Conservation (phyloP, 2,113 vertebrate genomes). For the Grus americana region DNA sequence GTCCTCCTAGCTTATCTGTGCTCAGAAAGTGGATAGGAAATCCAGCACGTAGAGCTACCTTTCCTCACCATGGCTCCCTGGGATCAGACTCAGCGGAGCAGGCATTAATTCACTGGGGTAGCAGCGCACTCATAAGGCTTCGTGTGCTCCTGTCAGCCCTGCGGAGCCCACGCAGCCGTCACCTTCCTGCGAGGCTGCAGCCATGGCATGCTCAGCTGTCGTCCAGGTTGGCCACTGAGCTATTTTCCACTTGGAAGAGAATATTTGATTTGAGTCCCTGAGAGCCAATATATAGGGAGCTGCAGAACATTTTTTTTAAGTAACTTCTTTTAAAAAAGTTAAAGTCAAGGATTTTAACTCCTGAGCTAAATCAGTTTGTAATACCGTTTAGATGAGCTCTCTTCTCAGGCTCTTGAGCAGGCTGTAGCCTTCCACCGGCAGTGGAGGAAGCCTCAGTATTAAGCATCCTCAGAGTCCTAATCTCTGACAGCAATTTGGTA, state of each 20-base stretch:
- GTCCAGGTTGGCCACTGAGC: not conserved
- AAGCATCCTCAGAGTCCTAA: not conserved
- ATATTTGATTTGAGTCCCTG: not conserved
- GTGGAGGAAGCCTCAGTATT: too few species aligned
- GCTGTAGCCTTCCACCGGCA: not conserved
- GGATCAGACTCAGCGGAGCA: not conserved
- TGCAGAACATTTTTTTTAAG: not conserved
- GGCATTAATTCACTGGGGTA: not conserved
- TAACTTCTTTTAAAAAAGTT: not conserved
- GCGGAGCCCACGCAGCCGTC: not conserved
- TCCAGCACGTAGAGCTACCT: not conserved
- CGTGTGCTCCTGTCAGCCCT: not conserved
- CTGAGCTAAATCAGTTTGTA: not conserved
- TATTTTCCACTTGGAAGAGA: not conserved
- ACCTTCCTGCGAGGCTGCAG: not conserved
- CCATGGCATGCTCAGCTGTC: fast-evolving
- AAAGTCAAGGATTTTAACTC: not conserved
- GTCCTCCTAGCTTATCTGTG: not conserved
- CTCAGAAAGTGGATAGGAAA: not conserved
- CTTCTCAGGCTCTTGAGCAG: not conserved
- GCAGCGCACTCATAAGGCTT: not conserved
- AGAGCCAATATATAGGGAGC: not conserved
- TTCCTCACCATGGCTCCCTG: not conserved
- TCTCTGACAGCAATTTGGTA: not conserved
- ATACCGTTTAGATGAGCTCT: not conserved